Conservation (phyloP, 2,888 invertebrate species). For the Ornithoptera alexandrae region DNA sequence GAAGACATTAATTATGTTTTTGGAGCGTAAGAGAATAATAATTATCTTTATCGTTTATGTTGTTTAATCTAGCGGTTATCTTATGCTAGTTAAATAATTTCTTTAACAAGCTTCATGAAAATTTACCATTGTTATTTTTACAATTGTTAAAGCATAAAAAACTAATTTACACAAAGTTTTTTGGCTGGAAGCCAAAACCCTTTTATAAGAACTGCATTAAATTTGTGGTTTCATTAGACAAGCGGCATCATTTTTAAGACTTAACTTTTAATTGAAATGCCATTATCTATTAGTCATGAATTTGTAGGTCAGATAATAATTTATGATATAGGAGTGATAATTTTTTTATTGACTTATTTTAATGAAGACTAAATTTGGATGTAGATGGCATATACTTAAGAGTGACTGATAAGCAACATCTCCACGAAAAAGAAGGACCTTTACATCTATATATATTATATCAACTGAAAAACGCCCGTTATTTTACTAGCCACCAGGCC, state of each 20-base stretch:
- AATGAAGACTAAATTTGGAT: too few species aligned
- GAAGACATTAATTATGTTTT: neutral
- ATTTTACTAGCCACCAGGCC: too few species aligned
- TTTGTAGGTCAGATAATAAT: too few species aligned
- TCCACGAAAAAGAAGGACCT: too few species aligned
- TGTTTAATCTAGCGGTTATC: neutral
- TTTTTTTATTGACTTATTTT: too few species aligned
- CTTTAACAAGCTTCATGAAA: neutral
- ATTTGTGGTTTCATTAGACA: slow-evolving; percentile 5
- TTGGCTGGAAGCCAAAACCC: slow-evolving; percentile 9
- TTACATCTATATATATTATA: too few species aligned
- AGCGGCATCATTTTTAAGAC: neutral
- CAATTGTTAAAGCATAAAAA: neutral
- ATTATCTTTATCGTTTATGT: neutral
- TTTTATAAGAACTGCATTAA: slow-evolving; percentile 6
- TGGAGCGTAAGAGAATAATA: slow-evolving; percentile 1
- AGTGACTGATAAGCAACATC: too few species aligned
- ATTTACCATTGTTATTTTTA: neutral
- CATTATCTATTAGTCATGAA: too few species aligned
- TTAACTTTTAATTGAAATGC: neutral
- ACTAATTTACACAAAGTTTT: slow-evolving; percentile 6
- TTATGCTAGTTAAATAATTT: neutral
- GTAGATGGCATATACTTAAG: too few species aligned
- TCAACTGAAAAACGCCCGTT: too few species aligned
- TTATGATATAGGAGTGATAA: too few species aligned